phyloP scores from a whole-genome alignment of 2,113 vertebrate genomes.

The Vulpes vulpes region DNA sequence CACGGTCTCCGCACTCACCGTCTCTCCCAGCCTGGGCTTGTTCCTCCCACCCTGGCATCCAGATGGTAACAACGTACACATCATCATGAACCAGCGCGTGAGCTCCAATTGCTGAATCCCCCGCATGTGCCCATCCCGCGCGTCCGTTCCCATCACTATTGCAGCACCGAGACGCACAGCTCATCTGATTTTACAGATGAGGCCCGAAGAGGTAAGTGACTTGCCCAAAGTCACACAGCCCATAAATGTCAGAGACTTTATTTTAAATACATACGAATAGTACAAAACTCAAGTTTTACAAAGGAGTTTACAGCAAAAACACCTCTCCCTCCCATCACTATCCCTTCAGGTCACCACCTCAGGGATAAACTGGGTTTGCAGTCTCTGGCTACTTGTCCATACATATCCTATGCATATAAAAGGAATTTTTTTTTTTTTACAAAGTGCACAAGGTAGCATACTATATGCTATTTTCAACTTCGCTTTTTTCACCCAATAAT shows the following conservation, averaged over 20 bases:
- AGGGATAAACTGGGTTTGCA: neutral
- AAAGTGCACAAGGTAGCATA: neutral
- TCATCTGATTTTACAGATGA: neutral
- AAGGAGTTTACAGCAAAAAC: neutral
- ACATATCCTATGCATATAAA: neutral
- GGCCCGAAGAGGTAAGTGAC: neutral
- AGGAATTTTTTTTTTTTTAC: neutral
- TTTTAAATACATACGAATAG: neutral
- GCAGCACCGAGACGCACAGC: no score
- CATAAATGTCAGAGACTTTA: neutral
- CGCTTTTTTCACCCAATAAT: neutral
- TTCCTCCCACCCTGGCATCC: neutral
- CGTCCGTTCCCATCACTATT: neutral
- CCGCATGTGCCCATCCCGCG: rapidly evolving
- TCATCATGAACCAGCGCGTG: neutral
- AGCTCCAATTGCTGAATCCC: neutral
- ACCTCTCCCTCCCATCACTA: neutral
- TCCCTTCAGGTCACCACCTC: neutral
- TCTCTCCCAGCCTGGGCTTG: neutral
- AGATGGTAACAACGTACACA: neutral
- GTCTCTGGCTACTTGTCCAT: neutral
- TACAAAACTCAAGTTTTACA: neutral
- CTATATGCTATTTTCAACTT: neutral
- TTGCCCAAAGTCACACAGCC: neutral
- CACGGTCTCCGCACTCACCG: neutral